A percentile compares a stretch with the other conserved stretches of the same genome.
Conservation (phyloP, 2,797 vertebrate genomes). For the Manis pentadactyla region DNA sequence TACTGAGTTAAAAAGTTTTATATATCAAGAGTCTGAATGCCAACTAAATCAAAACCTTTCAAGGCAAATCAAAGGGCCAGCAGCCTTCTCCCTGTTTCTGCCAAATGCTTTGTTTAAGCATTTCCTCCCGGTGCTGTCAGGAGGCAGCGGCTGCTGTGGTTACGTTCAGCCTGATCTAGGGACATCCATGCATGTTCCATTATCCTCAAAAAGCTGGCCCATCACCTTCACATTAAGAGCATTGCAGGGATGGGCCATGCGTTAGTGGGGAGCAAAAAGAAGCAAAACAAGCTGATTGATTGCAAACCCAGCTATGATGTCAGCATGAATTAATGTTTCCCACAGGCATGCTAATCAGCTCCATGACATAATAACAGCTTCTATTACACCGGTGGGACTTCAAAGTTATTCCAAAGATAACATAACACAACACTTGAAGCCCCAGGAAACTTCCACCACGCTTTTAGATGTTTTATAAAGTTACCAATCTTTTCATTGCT, state of each 20-base stretch:
- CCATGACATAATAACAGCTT: slow-evolving; percentile 90
- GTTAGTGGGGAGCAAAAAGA: background rate
- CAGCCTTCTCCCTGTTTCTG: slow-evolving; percentile 39
- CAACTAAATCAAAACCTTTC: slow-evolving; percentile 85
- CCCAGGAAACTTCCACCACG: slow-evolving; percentile 92
- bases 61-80: slow-evolving; percentile 75
- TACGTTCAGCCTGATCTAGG: slow-evolving; percentile 39
- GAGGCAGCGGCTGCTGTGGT: slow-evolving; percentile 56
- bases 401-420: slow-evolving; percentile 94
- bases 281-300: slow-evolving; percentile 85
- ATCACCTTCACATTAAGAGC: slow-evolving; percentile 69
- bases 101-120: slow-evolving; percentile 61
- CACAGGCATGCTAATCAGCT: slow-evolving; percentile 90
- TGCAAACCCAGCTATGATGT: slow-evolving; percentile 86
- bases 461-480: slow-evolving; percentile 93
- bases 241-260: background rate
- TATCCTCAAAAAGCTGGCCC: slow-evolving; percentile 67
- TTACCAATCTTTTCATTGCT: slow-evolving; percentile 93
- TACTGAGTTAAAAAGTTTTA: slow-evolving; percentile 83
- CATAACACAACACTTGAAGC: slow-evolving; percentile 91
- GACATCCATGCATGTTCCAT: background rate
- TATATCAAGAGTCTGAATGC: slow-evolving; percentile 82
- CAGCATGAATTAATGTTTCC: slow-evolving; percentile 89
- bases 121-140: slow-evolving; percentile 63
- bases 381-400: slow-evolving; percentile 89